A percentile compares a stretch with the other conserved stretches of the same genome.
Evolutionary conservation across 2,888 invertebrate species (phyloP).

Genomic region (Drepana falcataria): DNA sequence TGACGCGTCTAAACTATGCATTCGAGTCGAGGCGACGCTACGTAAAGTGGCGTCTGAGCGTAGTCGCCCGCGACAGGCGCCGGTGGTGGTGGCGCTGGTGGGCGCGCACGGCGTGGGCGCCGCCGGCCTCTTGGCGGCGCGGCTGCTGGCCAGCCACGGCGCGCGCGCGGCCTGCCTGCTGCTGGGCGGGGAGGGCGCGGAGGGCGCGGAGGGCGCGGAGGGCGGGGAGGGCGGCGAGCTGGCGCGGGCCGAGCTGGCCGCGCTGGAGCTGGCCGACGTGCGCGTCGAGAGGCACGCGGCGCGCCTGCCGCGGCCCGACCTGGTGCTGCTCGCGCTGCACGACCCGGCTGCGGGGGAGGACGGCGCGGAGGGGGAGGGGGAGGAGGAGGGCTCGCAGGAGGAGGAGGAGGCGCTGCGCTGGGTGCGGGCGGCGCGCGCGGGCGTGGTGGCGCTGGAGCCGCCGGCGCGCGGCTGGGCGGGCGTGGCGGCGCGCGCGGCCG

Average conservation of each 20-base stretch:
- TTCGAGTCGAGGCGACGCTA: too few species aligned
- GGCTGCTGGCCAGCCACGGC: constrained; percentile 90
- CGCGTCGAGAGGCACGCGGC: constrained; percentile 14
- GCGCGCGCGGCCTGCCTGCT: constrained; percentile 81
- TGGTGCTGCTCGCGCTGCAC: constrained; percentile 47
- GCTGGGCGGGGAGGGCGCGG: constrained; percentile 62
- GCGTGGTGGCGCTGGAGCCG: constrained; percentile 60
- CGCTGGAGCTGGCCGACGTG: constrained; percentile 68
- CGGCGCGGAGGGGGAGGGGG: constrained; percentile 12
- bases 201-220: too few species aligned
- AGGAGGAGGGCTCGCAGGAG: constrained; percentile 49
- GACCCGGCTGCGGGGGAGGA: constrained; percentile 26
- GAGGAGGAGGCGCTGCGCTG: constrained; percentile 48
- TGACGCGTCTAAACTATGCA: too few species aligned
- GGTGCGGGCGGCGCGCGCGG: constrained; percentile 32
- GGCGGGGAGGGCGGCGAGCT: too few species aligned
- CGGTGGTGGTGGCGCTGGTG: constrained; percentile 86
- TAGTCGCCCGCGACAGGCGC: too few species aligned
- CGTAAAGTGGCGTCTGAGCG: too few species aligned
- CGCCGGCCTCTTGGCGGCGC: constrained; percentile 84
- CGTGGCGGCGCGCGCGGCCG: constrained; percentile 30
- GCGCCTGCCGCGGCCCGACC: constrained; percentile 38
- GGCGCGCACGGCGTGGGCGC: constrained; percentile 80
- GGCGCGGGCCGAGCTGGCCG: constrained; percentile 19
- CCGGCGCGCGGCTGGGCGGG: constrained; percentile 76